Evolutionary conservation across 2,888 invertebrate species (phyloP).

Genomic region (Odontomyia ornata): DNA sequence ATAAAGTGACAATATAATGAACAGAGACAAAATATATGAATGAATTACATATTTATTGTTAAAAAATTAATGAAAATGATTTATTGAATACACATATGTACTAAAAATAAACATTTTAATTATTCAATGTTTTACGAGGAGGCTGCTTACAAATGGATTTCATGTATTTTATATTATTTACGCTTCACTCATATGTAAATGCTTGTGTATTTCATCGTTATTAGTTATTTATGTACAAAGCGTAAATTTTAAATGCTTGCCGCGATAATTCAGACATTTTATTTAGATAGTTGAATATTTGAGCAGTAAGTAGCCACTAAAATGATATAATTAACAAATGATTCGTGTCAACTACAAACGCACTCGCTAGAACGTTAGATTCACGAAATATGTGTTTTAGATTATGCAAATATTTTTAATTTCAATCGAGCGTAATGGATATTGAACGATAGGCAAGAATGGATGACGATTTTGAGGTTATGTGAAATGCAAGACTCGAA

Average conservation of each 20-base stretch:
- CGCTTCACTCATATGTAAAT: background rate
- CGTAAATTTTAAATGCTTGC: background rate
- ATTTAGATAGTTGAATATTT: slow-evolving; percentile 25
- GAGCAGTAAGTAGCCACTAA: slow-evolving; percentile 19
- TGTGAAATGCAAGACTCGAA: too few relatives aligned
- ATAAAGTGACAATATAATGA: slow-evolving; percentile 43
- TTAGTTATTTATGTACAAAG: background rate
- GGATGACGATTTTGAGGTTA: too few relatives aligned
- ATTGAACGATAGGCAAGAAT: too few relatives aligned
- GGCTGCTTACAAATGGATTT: slow-evolving; percentile 21
- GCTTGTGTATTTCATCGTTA: background rate
- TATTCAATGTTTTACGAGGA: background rate
- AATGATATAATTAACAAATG: background rate
- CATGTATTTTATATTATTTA: background rate
- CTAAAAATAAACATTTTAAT: background rate
- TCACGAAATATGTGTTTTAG: too few relatives aligned
- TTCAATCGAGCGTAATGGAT: too few relatives aligned
- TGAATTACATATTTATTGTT: slow-evolving; percentile 27
- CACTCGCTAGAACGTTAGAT: too few relatives aligned
- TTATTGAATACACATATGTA: slow-evolving; percentile 1
- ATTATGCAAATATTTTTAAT: too few relatives aligned
- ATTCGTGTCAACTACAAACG: too few relatives aligned
- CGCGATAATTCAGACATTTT: background rate
- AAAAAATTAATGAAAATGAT: slow-evolving; percentile 14
- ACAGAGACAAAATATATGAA: slow-evolving; percentile 31